Conservation (phyloP, 2,888 invertebrate species). For the Julus scanicus region DNA sequence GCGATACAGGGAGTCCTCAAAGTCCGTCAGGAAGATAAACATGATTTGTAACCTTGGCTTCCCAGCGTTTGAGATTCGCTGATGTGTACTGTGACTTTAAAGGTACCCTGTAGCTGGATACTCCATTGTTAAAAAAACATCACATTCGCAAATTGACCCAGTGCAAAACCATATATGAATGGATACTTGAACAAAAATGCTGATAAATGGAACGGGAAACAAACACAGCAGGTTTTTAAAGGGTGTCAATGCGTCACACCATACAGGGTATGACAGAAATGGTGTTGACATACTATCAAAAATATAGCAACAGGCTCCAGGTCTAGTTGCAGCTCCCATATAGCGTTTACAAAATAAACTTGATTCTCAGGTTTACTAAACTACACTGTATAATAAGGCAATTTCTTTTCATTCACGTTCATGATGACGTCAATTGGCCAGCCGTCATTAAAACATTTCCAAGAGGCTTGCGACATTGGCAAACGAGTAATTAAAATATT, state of each 20-base stretch:
- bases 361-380: not conserved
- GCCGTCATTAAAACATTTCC: not conserved
- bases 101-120: not conserved
- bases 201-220: conserved; percentile 10
- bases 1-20: not conserved
- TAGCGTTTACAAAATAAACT: not conserved
- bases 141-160: not conserved
- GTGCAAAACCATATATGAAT: not conserved
- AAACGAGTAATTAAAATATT: conserved; percentile 1
- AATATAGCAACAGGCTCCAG: not conserved
- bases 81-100: not conserved
- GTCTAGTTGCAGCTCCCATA: not conserved
- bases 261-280: not conserved
- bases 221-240: not conserved
- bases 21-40: not conserved
- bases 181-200: not conserved
- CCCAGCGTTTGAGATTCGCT: too few species aligned
- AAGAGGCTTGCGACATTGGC: not conserved
- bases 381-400: conserved; percentile 19
- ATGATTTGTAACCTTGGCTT: not conserved
- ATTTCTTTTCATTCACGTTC: not conserved
- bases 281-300: not conserved
- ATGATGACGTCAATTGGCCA: not conserved
- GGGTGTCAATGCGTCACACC: not conserved
- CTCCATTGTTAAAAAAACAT: not conserved